A percentile compares a stretch with the other conserved stretches of the same genome.
Conservation (phyloP, 2,888 invertebrate genomes). For the Amphipyra tragopoginis region DNA sequence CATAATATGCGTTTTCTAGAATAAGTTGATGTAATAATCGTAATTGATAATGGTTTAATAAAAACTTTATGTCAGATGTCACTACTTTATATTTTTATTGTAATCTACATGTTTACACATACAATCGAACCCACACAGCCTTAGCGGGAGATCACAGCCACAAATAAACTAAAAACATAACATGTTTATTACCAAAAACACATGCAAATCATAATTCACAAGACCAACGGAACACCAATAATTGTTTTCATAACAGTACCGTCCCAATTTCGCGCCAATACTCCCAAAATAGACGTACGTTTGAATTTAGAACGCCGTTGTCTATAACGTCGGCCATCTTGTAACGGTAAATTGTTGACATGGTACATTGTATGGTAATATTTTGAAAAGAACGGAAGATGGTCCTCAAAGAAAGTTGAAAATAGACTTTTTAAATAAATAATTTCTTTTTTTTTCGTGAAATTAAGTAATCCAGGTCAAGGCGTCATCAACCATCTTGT, state of each 20-base stretch:
- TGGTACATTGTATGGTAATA: conserved; percentile 41
- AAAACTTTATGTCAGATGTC: conserved; percentile 26
- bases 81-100: conserved; percentile 15
- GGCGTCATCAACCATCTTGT: too few relatives aligned
- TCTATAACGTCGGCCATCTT: conserved; percentile 58
- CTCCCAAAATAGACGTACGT: conserved; percentile 67
- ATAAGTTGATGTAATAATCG: not conserved
- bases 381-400: conserved; percentile 13
- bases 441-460: too few relatives aligned
- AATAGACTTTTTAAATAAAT: too few relatives aligned
- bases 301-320: conserved; percentile 64
- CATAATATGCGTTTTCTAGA: conserved; percentile 1
- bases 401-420: too few relatives aligned
- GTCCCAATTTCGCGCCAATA: conserved; percentile 70
- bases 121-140: not conserved
- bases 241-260: conserved; percentile 47
- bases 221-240: conserved; percentile 47
- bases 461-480: too few relatives aligned
- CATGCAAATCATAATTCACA: conserved; percentile 46
- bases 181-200: conserved; percentile 35
- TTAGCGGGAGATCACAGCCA: conserved; percentile 34
- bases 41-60: conserved; percentile 5
- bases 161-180: conserved; percentile 5
- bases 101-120: conserved; percentile 14
- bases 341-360: conserved; percentile 56